Evolutionary conservation across 2,888 invertebrate species (phyloP).

Genomic region (Amphipyra berbera): DNA sequence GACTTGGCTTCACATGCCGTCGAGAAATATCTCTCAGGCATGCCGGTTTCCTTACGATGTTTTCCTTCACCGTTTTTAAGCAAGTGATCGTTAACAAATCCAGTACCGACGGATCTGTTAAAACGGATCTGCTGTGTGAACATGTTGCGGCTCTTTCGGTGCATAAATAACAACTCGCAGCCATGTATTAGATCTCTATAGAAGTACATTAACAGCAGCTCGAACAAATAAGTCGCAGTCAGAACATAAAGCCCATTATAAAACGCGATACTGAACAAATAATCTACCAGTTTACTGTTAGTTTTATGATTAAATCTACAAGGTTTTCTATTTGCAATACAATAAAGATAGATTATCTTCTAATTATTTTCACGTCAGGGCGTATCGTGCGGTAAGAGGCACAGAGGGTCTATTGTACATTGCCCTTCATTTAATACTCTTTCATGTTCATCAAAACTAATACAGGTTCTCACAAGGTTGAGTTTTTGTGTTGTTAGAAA

Average conservation of each 20-base stretch:
- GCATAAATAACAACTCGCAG: too few relatives aligned
- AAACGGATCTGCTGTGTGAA: too few relatives aligned
- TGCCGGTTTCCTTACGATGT: too few relatives aligned
- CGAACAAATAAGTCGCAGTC: neutral
- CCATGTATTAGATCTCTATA: too few relatives aligned
- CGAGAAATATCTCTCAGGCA: too few relatives aligned
- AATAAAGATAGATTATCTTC: slow-evolving; percentile 66
- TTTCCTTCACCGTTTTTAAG: too few relatives aligned
- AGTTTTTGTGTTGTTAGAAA: slow-evolving; percentile 60
- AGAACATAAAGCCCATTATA: slow-evolving; percentile 38
- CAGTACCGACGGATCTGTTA: too few relatives aligned
- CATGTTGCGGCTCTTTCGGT: too few relatives aligned
- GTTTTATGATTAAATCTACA: slow-evolving; percentile 62
- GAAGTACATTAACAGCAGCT: neutral
- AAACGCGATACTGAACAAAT: slow-evolving; percentile 52
- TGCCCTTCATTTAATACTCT: slow-evolving; percentile 70
- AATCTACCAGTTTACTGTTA: slow-evolving; percentile 57
- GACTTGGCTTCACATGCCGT: too few relatives aligned
- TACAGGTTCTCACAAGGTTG: slow-evolving; percentile 76
- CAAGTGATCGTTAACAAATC: too few relatives aligned
- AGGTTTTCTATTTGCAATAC: slow-evolving; percentile 64
- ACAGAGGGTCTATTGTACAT: slow-evolving; percentile 64
- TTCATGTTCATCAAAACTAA: slow-evolving; percentile 58
- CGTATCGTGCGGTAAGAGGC: slow-evolving; percentile 52
- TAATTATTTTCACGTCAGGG: slow-evolving; percentile 73